Evolutionary conservation across 1,140 invertebrate species (phyloP), one percentile per base, ranked within the genome.

Genomic region (Coelopa frigida): DNA sequence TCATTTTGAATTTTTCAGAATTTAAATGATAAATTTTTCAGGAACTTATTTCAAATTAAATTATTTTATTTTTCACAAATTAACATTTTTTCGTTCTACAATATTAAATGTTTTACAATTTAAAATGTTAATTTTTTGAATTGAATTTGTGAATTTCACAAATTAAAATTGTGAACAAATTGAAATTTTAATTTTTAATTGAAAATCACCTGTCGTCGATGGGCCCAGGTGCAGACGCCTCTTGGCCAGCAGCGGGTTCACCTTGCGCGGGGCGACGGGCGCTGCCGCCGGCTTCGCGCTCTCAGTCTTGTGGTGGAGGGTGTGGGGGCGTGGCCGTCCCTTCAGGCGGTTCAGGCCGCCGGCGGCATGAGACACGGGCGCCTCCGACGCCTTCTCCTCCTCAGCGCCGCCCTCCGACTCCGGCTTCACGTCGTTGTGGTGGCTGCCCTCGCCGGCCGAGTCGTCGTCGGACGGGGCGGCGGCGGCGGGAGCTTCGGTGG

Each of bases 171-270:
- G n/a, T 21, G 3, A 24, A 33, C 11, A 1, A 11, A 7, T 17
- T 37, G n/a, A 39, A 44, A 26, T 20, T 11, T 15, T 26, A 14
- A 10, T 4, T 17, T 17, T 37, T 38, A 5, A 42, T 14, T 21
- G 15, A 18, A 21, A 38, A 27, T 46, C 32, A 55, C 51, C 51
- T 46, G 49, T 49, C 22, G 54, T 51, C 44, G 49, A 44, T 10
- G 49, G 27, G 44, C 24, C 39, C 33, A 64, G 39, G 14, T 57
- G 61, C 32, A 69, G 52, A 37, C 62, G 60, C 29, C 63, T 53
- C 51, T 67, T 65, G 44, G 66, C 61, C 32, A 70, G 51, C 47
- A 70, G 48, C 29, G 67, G 63, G 44, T 70, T 70, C 21, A 66
- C 55, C 54, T 70, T 70, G 29, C 67, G 58, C 18, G 58, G 56